Conservation (phyloP, 1,140 invertebrate species). For the Hypothenemus hampei region DNA sequence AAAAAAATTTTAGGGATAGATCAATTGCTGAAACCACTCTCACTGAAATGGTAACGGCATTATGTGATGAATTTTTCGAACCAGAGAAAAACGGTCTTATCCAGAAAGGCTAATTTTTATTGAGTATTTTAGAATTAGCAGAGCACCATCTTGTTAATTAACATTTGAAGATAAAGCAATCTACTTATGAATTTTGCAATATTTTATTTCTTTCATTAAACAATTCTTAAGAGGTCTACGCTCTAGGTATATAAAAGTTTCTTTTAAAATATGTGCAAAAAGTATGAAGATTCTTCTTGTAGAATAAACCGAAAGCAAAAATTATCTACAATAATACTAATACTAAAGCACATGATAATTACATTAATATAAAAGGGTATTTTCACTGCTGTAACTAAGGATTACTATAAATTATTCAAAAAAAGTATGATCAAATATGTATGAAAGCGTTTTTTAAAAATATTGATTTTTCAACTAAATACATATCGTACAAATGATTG, state of each 20-base stretch:
- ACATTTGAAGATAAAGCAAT: no score
- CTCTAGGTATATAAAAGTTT: slow-evolving; percentile 41
- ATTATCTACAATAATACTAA: slow-evolving; percentile 39
- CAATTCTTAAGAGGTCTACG: no score
- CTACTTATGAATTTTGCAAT: no score
- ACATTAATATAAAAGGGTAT: slow-evolving; percentile 27
- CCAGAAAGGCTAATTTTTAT: slow-evolving; percentile 11
- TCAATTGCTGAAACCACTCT: slow-evolving; percentile 58
- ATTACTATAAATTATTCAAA: slow-evolving; percentile 2
- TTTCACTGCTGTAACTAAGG: slow-evolving; percentile 18
- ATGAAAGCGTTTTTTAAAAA: background rate
- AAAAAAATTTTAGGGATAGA: slow-evolving; percentile 62
- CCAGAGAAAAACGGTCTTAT: slow-evolving; percentile 60
- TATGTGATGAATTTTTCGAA: slow-evolving; percentile 76
- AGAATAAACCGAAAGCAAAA: slow-evolving; percentile 27
- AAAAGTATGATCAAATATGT: slow-evolving; percentile 13
- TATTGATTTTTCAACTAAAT: background rate
- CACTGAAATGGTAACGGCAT: slow-evolving; percentile 69
- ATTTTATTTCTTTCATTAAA: no score
- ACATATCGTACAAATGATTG: no score
- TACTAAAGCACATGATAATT: slow-evolving; percentile 27
- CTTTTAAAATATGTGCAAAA: slow-evolving; percentile 40
- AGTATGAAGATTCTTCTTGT: slow-evolving; percentile 32
- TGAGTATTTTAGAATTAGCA: background rate
- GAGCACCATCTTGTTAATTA: no score